Evolutionary conservation across 1,140 invertebrate species (phyloP).

Genomic region (Euwallacea similis): DNA sequence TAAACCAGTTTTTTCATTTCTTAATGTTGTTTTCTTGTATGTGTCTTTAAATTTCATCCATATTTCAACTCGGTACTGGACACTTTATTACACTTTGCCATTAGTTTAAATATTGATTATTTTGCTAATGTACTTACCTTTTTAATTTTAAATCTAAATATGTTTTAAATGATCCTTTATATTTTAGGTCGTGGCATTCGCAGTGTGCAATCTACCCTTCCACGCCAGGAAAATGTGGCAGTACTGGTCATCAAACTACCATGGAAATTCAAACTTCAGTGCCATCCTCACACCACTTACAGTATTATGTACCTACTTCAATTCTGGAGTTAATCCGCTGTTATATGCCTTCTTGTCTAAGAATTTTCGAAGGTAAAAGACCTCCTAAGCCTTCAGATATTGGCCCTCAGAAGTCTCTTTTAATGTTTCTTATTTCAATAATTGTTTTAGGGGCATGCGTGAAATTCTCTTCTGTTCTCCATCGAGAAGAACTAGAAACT

Average conservation of each 20-base stretch:
- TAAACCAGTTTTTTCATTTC: no score
- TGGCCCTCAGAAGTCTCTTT: constrained; percentile 1
- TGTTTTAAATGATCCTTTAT: neutral
- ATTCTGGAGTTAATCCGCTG: constrained; percentile 82
- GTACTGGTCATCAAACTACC: constrained; percentile 57
- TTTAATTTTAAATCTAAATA: neutral
- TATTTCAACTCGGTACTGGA: no score
- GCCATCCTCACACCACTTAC: constrained; percentile 79
- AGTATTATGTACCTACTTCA: constrained; percentile 80
- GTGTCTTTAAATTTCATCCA: no score
- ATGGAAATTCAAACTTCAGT: constrained; percentile 59
- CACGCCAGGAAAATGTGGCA: constrained; percentile 83
- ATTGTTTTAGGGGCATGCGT: constrained; percentile 57
- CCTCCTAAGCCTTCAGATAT: neutral
- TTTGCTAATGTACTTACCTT: neutral
- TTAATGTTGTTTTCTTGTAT: no score
- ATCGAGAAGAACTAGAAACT: constrained; percentile 37
- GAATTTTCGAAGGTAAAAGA: constrained; percentile 62
- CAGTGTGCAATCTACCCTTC: constrained; percentile 81
- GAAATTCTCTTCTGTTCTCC: constrained; percentile 65
- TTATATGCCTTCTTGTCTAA: constrained; percentile 83
- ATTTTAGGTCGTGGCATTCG: constrained; percentile 63
- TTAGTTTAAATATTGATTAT: neutral
- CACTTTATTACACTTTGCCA: no score
- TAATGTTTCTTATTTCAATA: neutral